phyloP scores from a whole-genome alignment of 1,140 invertebrate genomes.

The Caenorhabditis inopinata region DNA sequence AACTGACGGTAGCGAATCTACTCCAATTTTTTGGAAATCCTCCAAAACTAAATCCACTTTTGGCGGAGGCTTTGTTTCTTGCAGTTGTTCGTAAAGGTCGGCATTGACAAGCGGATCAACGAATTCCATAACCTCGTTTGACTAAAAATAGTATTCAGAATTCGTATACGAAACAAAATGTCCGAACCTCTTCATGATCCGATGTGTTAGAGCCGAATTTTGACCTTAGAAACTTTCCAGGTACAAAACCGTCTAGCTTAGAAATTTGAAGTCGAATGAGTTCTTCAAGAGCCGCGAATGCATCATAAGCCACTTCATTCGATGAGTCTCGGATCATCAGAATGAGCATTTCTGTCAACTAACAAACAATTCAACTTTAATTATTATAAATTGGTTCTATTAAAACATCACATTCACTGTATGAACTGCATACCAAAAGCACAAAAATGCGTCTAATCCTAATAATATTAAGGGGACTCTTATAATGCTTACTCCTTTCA shows the following conservation, averaged over 20 bases:
- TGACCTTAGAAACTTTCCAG: background rate
- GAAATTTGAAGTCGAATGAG: background rate
- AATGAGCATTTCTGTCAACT: background rate
- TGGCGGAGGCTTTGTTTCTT: background rate
- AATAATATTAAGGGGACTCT: no score
- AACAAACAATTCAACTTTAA: no score
- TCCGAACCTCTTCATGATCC: background rate
- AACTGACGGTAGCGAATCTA: background rate
- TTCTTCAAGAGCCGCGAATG: background rate
- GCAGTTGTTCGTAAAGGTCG: background rate
- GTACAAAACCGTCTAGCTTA: background rate
- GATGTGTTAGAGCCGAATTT: background rate
- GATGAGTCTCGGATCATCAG: conserved; percentile 1
- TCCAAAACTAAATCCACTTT: background rate
- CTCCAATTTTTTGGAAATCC: background rate
- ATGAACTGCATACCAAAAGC: no score
- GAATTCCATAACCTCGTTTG: background rate
- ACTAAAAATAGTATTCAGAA: background rate
- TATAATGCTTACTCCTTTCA: conserved; percentile 4
- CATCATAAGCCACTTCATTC: conserved; percentile 18
- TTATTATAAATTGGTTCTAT: no score
- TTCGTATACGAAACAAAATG: background rate
- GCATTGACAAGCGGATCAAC: background rate
- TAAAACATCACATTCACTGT: no score
- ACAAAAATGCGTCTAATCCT: no score